Evolutionary conservation across 2,797 vertebrate genomes (phyloP).

Genomic region (Chiroxiphia lanceolata): DNA sequence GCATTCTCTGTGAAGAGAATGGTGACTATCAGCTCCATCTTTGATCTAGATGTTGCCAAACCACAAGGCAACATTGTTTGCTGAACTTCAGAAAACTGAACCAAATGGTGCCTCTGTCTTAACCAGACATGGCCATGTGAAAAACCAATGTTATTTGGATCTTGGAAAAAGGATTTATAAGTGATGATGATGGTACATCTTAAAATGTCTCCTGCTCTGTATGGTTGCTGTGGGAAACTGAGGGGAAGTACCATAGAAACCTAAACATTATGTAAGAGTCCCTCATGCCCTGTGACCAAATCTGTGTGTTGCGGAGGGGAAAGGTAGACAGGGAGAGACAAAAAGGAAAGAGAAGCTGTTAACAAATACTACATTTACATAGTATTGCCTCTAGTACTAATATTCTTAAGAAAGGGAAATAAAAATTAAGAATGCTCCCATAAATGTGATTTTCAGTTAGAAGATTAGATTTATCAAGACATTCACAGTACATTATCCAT

Average conservation of each 20-base stretch:
- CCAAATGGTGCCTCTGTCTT: not conserved
- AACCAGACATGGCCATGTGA: not conserved
- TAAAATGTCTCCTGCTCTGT: conserved; percentile 6
- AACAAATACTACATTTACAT: not conserved
- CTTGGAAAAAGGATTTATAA: not conserved
- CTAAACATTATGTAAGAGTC: conserved; percentile 1
- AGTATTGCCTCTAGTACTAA: not conserved
- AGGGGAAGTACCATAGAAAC: conserved; percentile 37
- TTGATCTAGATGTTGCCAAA: not conserved
- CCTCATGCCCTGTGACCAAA: not conserved
- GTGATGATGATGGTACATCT: not conserved
- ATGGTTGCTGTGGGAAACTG: conserved; percentile 52
- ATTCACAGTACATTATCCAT: not conserved
- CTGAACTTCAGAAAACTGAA: not conserved
- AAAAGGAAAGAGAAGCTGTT: not conserved
- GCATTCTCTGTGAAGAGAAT: not conserved
- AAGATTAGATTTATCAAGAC: not conserved
- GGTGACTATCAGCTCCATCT: not conserved
- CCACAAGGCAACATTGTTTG: not conserved
- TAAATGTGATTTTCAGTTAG: not conserved
- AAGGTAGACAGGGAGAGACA: not conserved
- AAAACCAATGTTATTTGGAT: not conserved
- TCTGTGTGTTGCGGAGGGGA: not conserved
- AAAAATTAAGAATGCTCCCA: not conserved
- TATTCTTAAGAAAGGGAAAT: not conserved